These are phyloP conservation scores for Tetranychus cinnabarinus DNA, from an alignment of 1,140 invertebrate genomes.

Conservation along the genomic window DNA sequence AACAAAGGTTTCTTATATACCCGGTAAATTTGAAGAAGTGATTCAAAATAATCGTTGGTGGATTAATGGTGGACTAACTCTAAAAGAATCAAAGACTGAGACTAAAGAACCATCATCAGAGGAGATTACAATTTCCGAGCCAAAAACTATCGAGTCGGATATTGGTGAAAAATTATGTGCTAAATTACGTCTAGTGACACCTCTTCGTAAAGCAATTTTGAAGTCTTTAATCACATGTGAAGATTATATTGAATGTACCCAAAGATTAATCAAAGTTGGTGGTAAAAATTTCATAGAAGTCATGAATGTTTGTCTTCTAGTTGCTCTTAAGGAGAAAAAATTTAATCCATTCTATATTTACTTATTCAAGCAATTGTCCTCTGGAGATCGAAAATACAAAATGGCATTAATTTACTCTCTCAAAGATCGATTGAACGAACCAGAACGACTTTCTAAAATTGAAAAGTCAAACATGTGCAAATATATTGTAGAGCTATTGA, in stretches of 20 bases:
- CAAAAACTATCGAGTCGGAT: neutral
- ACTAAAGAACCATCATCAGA: neutral
- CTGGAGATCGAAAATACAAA: constrained; percentile 9
- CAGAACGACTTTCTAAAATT: neutral
- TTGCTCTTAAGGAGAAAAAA: constrained; percentile 7
- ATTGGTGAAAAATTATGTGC: constrained; percentile 4
- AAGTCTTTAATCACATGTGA: neutral
- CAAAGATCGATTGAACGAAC: neutral
- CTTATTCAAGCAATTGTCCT: constrained; percentile 6
- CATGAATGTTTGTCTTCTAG: constrained; percentile 6
- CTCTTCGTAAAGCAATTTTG: constrained; percentile 6
- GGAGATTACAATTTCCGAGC: neutral
- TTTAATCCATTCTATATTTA: constrained; percentile 10
- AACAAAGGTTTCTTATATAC: neutral
- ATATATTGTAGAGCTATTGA: neutral
- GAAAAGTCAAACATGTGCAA: neutral
- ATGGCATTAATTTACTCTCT: constrained; percentile 2
- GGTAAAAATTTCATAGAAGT: constrained; percentile 7
- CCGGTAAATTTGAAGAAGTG: constrained; percentile 4
- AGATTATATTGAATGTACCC: constrained; percentile 8
- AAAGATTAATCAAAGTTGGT: constrained; percentile 1
- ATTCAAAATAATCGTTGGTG: constrained; percentile 6
- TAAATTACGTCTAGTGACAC: constrained; percentile 4
- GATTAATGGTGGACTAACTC: neutral
- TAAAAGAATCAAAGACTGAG: neutral